Percentiles rank a stretch among this genome's conserved stretches.
Conservation (phyloP, 2,113 vertebrate species). For the Tetrax tetrax region DNA sequence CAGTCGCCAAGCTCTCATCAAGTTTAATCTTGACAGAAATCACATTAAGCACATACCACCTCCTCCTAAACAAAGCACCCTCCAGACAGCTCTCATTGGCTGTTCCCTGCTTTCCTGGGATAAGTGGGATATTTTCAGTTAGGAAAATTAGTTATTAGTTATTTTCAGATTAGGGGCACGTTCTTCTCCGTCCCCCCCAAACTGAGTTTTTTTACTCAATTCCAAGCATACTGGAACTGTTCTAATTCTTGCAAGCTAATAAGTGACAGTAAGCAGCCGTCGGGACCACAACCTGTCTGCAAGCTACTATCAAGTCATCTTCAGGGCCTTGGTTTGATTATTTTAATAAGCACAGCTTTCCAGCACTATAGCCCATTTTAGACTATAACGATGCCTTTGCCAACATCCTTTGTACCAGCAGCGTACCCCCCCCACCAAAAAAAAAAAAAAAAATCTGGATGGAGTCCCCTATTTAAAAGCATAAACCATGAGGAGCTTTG, state of each 20-base stretch:
- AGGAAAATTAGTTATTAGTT: too few relatives aligned
- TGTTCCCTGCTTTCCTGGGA: background rate
- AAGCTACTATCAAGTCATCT: background rate
- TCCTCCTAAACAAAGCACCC: background rate
- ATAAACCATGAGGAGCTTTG: background rate
- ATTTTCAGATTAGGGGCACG: background rate
- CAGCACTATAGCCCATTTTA: background rate
- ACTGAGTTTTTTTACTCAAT: background rate
- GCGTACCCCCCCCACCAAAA: fast-evolving
- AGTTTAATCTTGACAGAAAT: background rate
- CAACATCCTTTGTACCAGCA: background rate
- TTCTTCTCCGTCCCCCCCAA: background rate
- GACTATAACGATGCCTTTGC: background rate
- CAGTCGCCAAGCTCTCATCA: background rate
- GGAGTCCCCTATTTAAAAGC: background rate
- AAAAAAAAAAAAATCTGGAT: background rate
- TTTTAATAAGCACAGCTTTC: background rate
- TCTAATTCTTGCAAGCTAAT: background rate
- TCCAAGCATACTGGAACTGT: fast-evolving
- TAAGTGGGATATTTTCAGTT: background rate
- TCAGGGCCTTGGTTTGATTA: background rate
- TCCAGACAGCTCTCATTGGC: background rate
- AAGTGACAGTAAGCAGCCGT: background rate
- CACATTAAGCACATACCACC: background rate
- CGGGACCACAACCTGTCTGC: background rate